Conservation (phyloP, 2,113 vertebrate species). For the Dendrocopos noguchii region DNA sequence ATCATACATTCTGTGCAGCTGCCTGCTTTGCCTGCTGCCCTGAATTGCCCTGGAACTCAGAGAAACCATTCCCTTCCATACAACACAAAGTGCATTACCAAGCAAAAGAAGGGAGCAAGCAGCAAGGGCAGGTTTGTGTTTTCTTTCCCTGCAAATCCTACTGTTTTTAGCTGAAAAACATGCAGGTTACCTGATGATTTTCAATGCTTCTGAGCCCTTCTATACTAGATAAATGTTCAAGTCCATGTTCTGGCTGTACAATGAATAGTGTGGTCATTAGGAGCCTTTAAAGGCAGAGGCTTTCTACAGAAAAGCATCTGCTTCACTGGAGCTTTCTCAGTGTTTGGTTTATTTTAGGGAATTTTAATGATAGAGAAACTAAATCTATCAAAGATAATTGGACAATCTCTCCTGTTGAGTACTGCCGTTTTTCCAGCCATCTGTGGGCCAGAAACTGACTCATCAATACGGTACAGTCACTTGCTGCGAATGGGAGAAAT, state of each 20-base stretch:
- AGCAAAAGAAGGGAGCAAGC: not conserved
- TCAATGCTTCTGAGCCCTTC: not conserved
- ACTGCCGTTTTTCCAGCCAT: not conserved
- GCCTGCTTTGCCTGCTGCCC: not conserved
- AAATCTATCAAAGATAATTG: not conserved
- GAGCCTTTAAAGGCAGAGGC: not conserved
- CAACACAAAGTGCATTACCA: not conserved
- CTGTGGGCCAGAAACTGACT: not conserved
- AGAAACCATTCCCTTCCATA: not conserved
- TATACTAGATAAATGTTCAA: not conserved
- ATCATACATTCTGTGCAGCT: not conserved
- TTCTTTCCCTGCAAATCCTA: not conserved
- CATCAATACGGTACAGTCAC: not conserved
- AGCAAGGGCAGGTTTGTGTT: not conserved
- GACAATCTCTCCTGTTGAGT: not conserved
- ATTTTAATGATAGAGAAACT: not conserved
- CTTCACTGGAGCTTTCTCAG: not conserved
- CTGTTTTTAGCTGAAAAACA: not conserved
- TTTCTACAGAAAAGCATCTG: not conserved
- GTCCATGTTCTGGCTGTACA: not conserved
- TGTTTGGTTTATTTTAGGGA: not conserved
- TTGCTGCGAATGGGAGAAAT: slow-evolving; percentile 4
- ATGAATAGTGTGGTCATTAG: not conserved
- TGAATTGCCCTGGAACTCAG: not conserved
- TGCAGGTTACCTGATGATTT: not conserved